phyloP scores from a whole-genome alignment of 2,797 vertebrate genomes.

The Rhinella marina region DNA sequence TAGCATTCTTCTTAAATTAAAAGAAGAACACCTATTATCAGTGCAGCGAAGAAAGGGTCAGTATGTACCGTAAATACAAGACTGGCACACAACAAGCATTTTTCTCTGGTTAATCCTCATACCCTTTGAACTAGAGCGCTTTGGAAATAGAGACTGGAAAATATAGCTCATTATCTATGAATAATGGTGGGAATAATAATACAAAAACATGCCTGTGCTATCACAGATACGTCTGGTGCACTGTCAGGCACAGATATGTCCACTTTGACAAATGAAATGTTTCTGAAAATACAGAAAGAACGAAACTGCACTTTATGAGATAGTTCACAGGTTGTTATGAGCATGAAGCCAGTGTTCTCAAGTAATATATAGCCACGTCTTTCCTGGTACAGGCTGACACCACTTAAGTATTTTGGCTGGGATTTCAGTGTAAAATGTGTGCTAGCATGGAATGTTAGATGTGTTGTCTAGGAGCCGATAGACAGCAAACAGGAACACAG shows the following conservation, averaged over 20 bases:
- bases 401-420: slow-evolving; percentile 29
- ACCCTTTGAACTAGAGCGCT: slow-evolving; percentile 44
- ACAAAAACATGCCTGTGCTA: slow-evolving; percentile 53
- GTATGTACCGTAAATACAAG: neutral
- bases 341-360: neutral
- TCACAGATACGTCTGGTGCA: slow-evolving; percentile 42
- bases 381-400: slow-evolving; percentile 48
- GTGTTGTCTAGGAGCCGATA: neutral
- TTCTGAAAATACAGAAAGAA: slow-evolving; percentile 44
- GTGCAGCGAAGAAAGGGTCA: neutral
- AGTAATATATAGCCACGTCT: slow-evolving; percentile 8
- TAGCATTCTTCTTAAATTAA: neutral
- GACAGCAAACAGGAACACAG: neutral
- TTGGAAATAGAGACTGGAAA: slow-evolving; percentile 56
- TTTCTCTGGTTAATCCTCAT: slow-evolving; percentile 34
- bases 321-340: slow-evolving; percentile 20
- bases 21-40: neutral
- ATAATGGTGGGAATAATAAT: slow-evolving; percentile 55
- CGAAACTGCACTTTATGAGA: slow-evolving; percentile 26
- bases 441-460: slow-evolving; percentile 5
- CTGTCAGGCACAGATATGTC: slow-evolving; percentile 56
- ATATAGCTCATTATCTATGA: slow-evolving; percentile 55
- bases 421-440: slow-evolving; percentile 13
- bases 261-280: slow-evolving; percentile 50
- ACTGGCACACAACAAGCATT: slow-evolving; percentile 14